These are phyloP conservation scores for Drosophila kambysellisi DNA, from an alignment of 2,888 invertebrate genomes.

Conservation along the genomic window DNA sequence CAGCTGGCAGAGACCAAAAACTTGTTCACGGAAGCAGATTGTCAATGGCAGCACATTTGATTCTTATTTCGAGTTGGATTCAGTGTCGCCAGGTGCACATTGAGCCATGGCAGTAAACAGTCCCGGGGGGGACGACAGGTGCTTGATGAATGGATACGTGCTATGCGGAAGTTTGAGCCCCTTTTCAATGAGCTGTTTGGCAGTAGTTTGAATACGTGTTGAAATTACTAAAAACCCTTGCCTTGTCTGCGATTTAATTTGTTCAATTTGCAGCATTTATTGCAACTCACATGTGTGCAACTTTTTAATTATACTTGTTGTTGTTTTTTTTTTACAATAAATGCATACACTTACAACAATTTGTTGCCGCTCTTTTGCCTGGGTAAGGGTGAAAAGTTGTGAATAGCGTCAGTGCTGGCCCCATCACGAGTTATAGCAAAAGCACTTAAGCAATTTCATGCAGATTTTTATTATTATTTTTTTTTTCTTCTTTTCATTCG, in stretches of 20 bases:
- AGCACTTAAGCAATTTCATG: conserved; percentile 77
- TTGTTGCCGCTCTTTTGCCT: conserved; percentile 28
- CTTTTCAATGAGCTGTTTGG: conserved; percentile 32
- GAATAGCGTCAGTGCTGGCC: conserved; percentile 37
- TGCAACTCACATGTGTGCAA: conserved; percentile 52
- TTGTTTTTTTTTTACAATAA: neutral
- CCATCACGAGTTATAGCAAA: conserved; percentile 60
- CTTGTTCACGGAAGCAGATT: conserved; percentile 72
- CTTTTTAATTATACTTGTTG: conserved; percentile 38
- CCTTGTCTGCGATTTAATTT: conserved; percentile 57
- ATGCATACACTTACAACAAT: conserved; percentile 19
- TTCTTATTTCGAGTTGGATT: conserved; percentile 64
- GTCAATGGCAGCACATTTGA: conserved; percentile 67
- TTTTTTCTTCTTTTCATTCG: conserved; percentile 33
- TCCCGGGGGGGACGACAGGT: conserved; percentile 7
- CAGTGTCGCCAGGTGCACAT: conserved; percentile 42
- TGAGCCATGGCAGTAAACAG: conserved; percentile 23
- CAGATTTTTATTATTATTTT: conserved; percentile 47
- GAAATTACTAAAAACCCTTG: conserved; percentile 30
- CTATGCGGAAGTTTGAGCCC: conserved; percentile 58
- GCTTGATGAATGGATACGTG: conserved; percentile 41
- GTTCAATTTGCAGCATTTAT: conserved; percentile 62
- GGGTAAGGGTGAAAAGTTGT: conserved; percentile 50
- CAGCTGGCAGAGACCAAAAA: conserved; percentile 32
- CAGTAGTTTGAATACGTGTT: conserved; percentile 44